Evolutionary conservation across 2,797 vertebrate genomes (phyloP).

Genomic region (Macrochelys suwanniensis): DNA sequence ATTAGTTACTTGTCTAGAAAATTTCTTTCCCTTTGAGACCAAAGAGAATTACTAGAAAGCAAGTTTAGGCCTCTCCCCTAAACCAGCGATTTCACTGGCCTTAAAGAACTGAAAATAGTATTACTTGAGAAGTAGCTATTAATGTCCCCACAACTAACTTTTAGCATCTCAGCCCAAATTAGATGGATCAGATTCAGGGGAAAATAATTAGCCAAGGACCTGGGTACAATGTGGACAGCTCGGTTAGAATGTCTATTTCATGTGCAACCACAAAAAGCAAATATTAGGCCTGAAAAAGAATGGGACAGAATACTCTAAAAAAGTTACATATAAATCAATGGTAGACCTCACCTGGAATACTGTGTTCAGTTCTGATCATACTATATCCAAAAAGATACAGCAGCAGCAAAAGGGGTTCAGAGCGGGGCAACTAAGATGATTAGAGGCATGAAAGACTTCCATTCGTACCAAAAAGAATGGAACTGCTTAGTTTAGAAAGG

Average conservation of each 20-base stretch:
- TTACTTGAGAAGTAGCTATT: neutral
- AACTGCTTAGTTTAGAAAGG: neutral
- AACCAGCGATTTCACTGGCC: neutral
- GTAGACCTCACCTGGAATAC: conserved; percentile 7
- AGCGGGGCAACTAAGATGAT: conserved; percentile 21
- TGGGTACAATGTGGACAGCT: neutral
- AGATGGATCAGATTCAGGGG: neutral
- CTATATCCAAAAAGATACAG: conserved; percentile 18
- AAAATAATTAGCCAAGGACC: neutral
- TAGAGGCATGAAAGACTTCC: neutral
- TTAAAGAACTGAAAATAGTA: neutral
- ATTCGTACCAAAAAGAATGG: neutral
- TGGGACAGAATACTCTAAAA: conserved; percentile 26
- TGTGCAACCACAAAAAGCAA: conserved; percentile 23
- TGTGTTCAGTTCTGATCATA: conserved; percentile 53
- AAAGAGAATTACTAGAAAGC: neutral
- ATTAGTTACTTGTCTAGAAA: neutral
- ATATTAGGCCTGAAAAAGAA: conserved; percentile 15
- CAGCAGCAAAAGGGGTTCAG: neutral
- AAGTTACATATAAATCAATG: neutral
- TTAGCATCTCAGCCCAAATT: conserved; percentile 23
- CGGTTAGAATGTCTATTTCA: neutral
- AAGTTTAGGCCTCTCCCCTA: neutral
- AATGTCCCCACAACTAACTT: neutral
- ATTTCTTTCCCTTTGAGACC: neutral